Evolutionary conservation across 2,797 vertebrate species (phyloP).

Genomic region (Falco berigora): DNA sequence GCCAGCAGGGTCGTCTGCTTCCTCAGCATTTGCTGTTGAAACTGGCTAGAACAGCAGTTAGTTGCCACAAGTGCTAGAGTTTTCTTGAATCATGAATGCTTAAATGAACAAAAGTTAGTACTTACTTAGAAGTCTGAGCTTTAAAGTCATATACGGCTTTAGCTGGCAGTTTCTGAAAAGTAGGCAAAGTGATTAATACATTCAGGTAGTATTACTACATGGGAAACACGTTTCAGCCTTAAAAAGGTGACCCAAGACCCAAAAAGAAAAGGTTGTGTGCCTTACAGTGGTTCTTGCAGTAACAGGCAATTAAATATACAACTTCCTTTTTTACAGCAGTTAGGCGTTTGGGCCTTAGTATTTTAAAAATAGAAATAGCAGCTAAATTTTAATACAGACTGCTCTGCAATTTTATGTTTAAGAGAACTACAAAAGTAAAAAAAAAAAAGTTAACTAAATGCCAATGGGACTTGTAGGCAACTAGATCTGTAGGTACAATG

Average conservation of each 20-base stretch:
- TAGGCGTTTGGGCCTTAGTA: not conserved
- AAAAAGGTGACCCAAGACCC: not conserved
- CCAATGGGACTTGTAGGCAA: not conserved
- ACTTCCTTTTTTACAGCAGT: not conserved
- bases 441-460: not conserved
- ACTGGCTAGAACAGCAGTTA: not conserved
- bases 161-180: slow-evolving; percentile 90
- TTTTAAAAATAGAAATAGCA: not conserved
- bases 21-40: not conserved
- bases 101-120: slow-evolving; percentile 53
- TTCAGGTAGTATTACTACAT: not conserved
- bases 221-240: not conserved
- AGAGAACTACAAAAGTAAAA: not conserved
- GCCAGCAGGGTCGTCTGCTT: not conserved
- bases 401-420: not conserved
- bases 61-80: not conserved
- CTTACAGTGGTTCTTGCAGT: not conserved
- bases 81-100: not conserved
- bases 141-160: slow-evolving; percentile 99
- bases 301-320: not conserved
- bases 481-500: not conserved
- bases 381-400: not conserved
- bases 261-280: not conserved
- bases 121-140: slow-evolving; percentile 99
- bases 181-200: slow-evolving; percentile 36